Base-by-base conservation (phyloP, 2,888 invertebrate species). In the Drosophila subquinaria region DNA sequence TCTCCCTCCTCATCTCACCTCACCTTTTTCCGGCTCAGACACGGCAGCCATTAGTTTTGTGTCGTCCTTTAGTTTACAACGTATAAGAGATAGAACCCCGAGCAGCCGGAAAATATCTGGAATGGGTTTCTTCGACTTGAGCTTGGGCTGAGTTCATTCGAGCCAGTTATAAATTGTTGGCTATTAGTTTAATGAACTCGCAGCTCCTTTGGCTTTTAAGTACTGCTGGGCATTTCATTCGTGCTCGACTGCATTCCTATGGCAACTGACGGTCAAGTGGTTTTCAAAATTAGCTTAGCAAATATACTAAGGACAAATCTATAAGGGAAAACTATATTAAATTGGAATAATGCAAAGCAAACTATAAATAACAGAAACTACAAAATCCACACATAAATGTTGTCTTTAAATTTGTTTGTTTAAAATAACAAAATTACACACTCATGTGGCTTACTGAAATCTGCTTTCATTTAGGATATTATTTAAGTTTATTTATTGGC, bases 101-200 rank as follows among this genome's bases (percentile, higher is more conserved):
- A 27, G 42, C 40, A 55, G 17, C 43, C 6, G 42, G 53, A 53
- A 27, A 53, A 27, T 27, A 53, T 40, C 38, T 35, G 56, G 42
- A 15, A 48, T 11, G 48, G 38, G 27, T 30, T 48, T 17, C 59
- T 48, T 59, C 15, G 27, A 6, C 48, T 48, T 56, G 8, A 15
- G 17, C 59, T 68, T 56, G 50, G 63, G 27, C 48, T 42, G 11
- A 43, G 53, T 23, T 51, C 64, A 52, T 62, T 64, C 47, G 45
- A 42, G 68, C 69, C 66, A 74, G 89, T 76, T 84, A 84, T 84
- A 84, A 89, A 84, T 89, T 89, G 84, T 87, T 84, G 85, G 89
- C 84, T 89, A 89, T 84, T 84, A 89, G 89, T 84, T 84, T 87
- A 84, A 89, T 87, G 89, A 84, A 84, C 84, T 88, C 89, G 85